Evolutionary conservation across 1,140 invertebrate genomes (phyloP), one percentile per base, ranked within the genome.

Genomic region (Drosophila busckii): DNA sequence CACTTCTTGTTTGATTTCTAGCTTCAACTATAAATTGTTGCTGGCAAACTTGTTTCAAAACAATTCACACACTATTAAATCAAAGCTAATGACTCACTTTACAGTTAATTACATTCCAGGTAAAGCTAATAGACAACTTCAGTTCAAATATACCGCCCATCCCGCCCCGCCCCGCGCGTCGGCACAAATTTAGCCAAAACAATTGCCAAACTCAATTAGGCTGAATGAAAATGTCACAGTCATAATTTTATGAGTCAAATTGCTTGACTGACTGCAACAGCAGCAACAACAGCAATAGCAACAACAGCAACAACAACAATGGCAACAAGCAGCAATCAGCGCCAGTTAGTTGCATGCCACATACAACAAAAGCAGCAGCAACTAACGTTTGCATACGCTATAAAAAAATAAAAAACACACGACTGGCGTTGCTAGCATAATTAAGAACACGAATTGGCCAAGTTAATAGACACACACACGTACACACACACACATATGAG

Each of bases 361-460:
- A 38, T 10, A 32, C 28, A 38, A 58, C 31, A 45, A 12, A 22
- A 23, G 19, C 28, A 29, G 52, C 25, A 59, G 48, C 55, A 53
- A 35, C 64, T 50, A 38, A 54, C 34, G 61, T 69, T 62, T 52
- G 62, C 62, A 45, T 60, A 60, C 28, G 29, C 26, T 42, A 28
- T 31, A 41, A 19, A 25, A 45, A 44, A 22, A 12, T 37, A 41
- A 45, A 42, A 58, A 28, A 9, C 20, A 40, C 54, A 40, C 44
- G n/a, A 23, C 42, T 32, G 32, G 44, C 40, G 40, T 66, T 70
- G 56, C 48, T 50, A 54, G 62, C 73, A 59, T 67, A 78, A 78
- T 78, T 78, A 78, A 78, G 73, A 54, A 78, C 71, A 78, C 71
- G 73, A 78, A 55, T 78, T 80, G 71, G 73, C 73, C 73, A 80